Evolutionary conservation across 2,888 invertebrate genomes (phyloP), one percentile per base, ranked within the genome.

Genomic region (Proisotoma minuta): DNA sequence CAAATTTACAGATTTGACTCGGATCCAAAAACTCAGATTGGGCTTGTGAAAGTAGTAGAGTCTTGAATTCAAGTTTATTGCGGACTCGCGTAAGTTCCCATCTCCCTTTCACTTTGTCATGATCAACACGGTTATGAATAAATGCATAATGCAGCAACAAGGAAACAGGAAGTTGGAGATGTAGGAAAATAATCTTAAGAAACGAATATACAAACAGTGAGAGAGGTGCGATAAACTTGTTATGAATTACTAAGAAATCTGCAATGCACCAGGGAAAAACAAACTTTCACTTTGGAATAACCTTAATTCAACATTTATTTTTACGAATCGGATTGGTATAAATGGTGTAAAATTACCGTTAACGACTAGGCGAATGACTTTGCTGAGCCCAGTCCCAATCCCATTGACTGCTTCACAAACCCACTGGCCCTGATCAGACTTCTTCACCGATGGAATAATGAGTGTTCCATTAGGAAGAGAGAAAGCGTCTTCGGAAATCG

Each of bases 381-480:
- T 79, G 69, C 78, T 78, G 56, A 79, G 74, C 1, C 76, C 78
- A 29, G 76, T 75, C 8, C 78, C 78, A 20, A 79, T 76, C 3
- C 76, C 75, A 63, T 79, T 79, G 60, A 76, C 74, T 12, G 78
- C 76, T 60, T 78, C 77, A 69, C 79, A 79, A 48, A 79, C 73
- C 66, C 78, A 79, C 66, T 75, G 75, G 3, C 79, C 78, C 52
- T 72, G 71, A 67, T 73, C 69, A 49, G 49, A 60, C 60, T 73
- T 72, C 58, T 63, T 67, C 49, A 66, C 53, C 10, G 57, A 63
- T 27, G 58, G 69, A 62, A 75, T 70, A 60, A 69, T 59, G 22
- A 75, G 66, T 15, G 73, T 73, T 26, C 75, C 75, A 60, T 75
- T 75, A 12, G 67, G 28, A 51, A 63, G 64, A 15, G 68, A 68